Conservation (phyloP, 2,113 vertebrate genomes). For the Hymenochirus boettgeri region DNA sequence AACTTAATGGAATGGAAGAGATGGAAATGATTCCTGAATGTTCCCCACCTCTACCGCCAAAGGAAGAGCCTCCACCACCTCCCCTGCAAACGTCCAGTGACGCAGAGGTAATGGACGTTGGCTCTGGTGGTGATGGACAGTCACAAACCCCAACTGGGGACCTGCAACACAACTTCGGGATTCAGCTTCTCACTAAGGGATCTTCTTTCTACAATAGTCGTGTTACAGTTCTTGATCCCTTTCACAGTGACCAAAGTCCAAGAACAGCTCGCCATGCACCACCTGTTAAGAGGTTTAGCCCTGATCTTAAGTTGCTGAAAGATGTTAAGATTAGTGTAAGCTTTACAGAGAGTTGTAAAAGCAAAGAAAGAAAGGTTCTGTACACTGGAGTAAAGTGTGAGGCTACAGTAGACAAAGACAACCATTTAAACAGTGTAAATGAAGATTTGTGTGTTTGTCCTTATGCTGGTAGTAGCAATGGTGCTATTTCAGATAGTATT, state of each 20-base stretch:
- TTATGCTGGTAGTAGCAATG: conserved; percentile 62
- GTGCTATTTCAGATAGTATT: conserved; percentile 57
- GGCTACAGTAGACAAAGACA: conserved; percentile 59
- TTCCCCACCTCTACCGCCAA: conserved; percentile 69
- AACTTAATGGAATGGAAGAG: conserved; percentile 58
- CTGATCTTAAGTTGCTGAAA: conserved; percentile 91
- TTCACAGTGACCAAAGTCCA: conserved; percentile 73
- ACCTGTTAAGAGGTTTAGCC: conserved; percentile 83
- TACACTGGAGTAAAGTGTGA: conserved; percentile 85
- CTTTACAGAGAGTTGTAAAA: conserved; percentile 89
- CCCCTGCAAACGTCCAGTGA: conserved; percentile 99
- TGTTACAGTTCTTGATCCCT: conserved; percentile 69
- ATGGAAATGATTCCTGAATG: conserved; percentile 76
- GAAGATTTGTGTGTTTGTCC: conserved; percentile 83
- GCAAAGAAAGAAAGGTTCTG: conserved; percentile 93
- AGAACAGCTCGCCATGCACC: conserved; percentile 94
- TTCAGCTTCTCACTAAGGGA: conserved; percentile 80
- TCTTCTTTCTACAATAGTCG: conserved; percentile 78
- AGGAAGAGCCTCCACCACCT: conserved; percentile 97
- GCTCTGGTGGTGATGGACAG: conserved; percentile 99
- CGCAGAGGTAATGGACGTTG: conserved; percentile 99
- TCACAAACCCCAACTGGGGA: conserved; percentile 89
- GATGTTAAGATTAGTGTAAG: conserved; percentile 95
- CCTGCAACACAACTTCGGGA: conserved; percentile 66
- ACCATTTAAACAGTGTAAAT: conserved; percentile 70